Evolutionary conservation across 2,797 vertebrate genomes (phyloP).

Genomic region (Amazona ochrocephala): DNA sequence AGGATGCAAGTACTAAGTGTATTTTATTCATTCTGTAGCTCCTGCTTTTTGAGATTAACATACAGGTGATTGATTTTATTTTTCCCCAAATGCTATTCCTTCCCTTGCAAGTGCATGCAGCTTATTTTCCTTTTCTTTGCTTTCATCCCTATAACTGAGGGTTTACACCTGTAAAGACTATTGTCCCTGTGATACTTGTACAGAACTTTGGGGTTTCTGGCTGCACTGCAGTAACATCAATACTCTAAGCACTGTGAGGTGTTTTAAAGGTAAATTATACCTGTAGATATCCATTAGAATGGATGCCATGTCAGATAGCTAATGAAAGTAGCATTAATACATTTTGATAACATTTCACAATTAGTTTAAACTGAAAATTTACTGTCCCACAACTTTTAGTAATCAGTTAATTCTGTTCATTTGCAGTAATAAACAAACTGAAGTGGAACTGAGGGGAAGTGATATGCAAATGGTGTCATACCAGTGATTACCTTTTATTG

Average conservation of each 20-base stretch:
- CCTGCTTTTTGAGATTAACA: background rate
- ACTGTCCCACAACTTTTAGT: background rate
- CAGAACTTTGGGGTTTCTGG: background rate
- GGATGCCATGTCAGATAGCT: background rate
- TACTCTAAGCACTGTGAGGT: background rate
- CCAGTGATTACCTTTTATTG: background rate
- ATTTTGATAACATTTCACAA: background rate
- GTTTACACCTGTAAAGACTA: background rate
- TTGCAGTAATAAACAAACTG: background rate
- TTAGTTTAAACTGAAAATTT: background rate
- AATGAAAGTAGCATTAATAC: background rate
- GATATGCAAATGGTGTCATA: background rate
- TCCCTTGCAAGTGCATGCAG: background rate
- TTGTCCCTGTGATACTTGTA: background rate
- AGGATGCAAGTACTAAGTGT: background rate
- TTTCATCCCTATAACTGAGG: background rate
- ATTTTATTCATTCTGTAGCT: background rate
- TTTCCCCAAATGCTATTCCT: background rate
- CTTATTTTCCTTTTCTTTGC: background rate
- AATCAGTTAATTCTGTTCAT: background rate
- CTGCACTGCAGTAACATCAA: background rate
- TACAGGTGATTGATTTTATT: background rate
- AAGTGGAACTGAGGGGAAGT: rapidly evolving
- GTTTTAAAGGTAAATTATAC: background rate
- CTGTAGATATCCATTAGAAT: background rate